Evolutionary conservation across 2,888 invertebrate species (phyloP).

Genomic region (Pseudococcus jackbeardsleyi): DNA sequence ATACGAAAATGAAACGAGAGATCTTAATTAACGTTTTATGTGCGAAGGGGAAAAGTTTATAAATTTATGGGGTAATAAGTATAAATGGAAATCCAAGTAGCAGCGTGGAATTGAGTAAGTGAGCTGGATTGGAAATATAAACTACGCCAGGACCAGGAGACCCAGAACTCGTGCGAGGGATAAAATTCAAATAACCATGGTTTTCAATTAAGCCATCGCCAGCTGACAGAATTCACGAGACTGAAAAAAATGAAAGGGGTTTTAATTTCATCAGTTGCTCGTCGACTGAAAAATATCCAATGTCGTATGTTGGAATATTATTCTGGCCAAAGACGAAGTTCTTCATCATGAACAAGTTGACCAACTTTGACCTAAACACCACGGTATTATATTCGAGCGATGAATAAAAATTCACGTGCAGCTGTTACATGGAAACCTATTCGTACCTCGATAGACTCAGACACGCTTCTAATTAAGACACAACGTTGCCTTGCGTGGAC

Average conservation of each 20-base stretch:
- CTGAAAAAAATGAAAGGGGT: neutral
- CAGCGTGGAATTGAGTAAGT: neutral
- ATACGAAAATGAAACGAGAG: neutral
- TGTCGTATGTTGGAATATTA: neutral
- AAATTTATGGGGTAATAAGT: neutral
- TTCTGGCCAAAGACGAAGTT: neutral
- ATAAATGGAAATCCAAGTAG: neutral
- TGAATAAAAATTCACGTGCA: slow-evolving; percentile 36
- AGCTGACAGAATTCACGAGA: slow-evolving; percentile 31
- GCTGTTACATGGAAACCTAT: slow-evolving; percentile 13
- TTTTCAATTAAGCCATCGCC: slow-evolving; percentile 45
- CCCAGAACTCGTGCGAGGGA: neutral
- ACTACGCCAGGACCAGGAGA: no score
- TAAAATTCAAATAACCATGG: slow-evolving; percentile 19
- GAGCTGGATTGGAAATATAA: neutral
- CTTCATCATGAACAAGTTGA: slow-evolving; percentile 19
- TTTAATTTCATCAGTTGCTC: neutral
- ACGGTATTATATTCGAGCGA: neutral
- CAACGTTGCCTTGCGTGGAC: neutral
- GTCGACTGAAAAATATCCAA: neutral
- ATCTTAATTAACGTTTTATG: neutral
- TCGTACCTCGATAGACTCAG: neutral
- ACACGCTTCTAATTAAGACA: slow-evolving; percentile 56
- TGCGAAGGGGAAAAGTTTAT: neutral
- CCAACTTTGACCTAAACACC: slow-evolving; percentile 38